Evolutionary conservation across 2,113 vertebrate species (phyloP), one percentile per base, ranked within the genome.

Genomic region (Caretta caretta): DNA sequence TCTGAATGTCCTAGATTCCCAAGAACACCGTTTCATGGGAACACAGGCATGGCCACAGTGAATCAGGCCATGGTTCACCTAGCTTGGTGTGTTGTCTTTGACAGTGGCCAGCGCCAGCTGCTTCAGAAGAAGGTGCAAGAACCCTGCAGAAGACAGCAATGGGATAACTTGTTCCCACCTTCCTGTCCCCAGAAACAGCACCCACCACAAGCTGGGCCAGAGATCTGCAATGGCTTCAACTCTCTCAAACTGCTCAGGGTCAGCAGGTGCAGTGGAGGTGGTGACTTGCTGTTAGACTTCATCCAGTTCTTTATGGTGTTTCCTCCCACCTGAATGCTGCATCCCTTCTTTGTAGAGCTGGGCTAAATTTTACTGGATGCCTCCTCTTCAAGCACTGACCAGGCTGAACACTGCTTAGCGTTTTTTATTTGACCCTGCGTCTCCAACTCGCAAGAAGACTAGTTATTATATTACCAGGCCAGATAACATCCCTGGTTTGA

Each of bases 241-340:
- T 25, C 53, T n/a, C 80, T 29, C 72, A 35, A n/a, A 0, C 10
- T 8, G 29, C 90, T 78, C 14, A 1, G 11, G 86, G 72, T 29
- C 14, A 2, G 25, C 35, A n/a, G 65, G 35, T 6, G 65, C 65
- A n/a, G 9, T 0, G n/a, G 50, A 20, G 13, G n/a, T 3, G 49
- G 7, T 1, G 80, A 2, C 46, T 12, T 6, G 25, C 91, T 42
- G 25, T 49, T 65, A 69, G 29, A 49, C 53, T 25, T 10, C 59
- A 57, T 0, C 65, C 65, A 69, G 65, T 17, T 38, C 0, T 7
- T 79, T 35, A 1, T 1, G 0, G 31, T 12, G 0, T 9, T 84
- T 57, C 48, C 84, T 54, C 56, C n/a, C 5, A 65, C 50, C 31
- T 5, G 10, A 72, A 14, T 13, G 4, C 10, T 12, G 0, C 31